Conservation (phyloP, 2,888 invertebrate species). For the Caenorhabditis sp. region DNA sequence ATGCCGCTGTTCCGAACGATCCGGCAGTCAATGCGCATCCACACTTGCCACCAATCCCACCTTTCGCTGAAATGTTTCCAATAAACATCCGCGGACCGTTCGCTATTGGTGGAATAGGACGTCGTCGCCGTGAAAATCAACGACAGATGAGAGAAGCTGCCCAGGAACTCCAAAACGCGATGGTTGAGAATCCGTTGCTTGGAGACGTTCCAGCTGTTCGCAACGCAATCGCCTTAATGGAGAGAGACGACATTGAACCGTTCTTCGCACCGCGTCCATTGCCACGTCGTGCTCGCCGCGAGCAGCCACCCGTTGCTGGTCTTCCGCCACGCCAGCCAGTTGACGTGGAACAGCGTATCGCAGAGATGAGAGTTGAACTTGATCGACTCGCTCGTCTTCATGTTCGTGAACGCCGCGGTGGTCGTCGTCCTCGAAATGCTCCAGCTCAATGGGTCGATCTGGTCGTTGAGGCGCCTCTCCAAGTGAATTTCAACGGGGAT, state of each 20-base stretch:
- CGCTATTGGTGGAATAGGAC: not conserved
- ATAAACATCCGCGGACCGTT: not conserved
- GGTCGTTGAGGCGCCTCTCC: slow-evolving; percentile 10
- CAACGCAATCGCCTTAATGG: slow-evolving; percentile 22
- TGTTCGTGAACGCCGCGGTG: not conserved
- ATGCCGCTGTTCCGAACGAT: not conserved
- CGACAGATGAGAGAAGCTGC: not conserved
- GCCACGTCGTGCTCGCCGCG: no score
- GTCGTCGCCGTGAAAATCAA: slow-evolving; percentile 1
- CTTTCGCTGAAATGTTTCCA: no score
- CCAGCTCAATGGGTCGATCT: slow-evolving; percentile 13
- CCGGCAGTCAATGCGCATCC: not conserved
- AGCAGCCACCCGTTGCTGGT: no score
- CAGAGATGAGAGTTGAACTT: no score
- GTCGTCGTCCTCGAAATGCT: not conserved
- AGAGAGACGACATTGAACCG: not conserved
- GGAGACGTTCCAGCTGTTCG: not conserved
- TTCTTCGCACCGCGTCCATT: no score
- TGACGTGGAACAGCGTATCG: no score
- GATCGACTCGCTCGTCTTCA: not conserved
- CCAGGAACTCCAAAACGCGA: not conserved
- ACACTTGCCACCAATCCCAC: no score
- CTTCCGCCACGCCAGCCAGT: no score
- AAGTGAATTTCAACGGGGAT: no score
- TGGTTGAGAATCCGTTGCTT: not conserved